Percentiles rank a stretch among this genome's conserved stretches.
phyloP scores from a whole-genome alignment of 2,888 invertebrate genomes.

The Mycalesis mineus region DNA sequence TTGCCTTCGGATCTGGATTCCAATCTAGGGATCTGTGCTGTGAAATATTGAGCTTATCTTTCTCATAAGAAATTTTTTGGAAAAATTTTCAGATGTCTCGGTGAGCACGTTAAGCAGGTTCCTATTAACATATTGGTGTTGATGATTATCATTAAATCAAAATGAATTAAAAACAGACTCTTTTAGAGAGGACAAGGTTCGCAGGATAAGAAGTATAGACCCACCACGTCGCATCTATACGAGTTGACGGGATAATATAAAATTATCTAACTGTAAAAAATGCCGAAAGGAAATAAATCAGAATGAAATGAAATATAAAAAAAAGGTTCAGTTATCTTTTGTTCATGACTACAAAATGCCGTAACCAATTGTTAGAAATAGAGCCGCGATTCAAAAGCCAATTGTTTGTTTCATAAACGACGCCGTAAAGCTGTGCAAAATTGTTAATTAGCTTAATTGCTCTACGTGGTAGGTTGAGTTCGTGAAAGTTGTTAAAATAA shows the following conservation, averaged over 20 bases:
- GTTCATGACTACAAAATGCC: background rate
- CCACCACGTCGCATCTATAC: background rate
- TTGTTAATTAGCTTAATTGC: slow-evolving; percentile 10
- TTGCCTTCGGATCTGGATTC: too few relatives aligned
- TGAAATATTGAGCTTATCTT: too few relatives aligned
- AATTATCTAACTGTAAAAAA: background rate
- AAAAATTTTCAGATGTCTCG: too few relatives aligned
- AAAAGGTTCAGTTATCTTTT: background rate
- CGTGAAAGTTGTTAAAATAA: background rate
- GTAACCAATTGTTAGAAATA: slow-evolving; percentile 10
- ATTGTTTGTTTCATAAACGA: background rate
- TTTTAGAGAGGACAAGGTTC: too few relatives aligned
- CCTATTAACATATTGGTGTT: too few relatives aligned
- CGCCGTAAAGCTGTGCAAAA: slow-evolving; percentile 9
- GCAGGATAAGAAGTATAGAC: too few relatives aligned
- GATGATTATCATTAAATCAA: too few relatives aligned
- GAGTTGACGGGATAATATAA: background rate
- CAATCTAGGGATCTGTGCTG: too few relatives aligned
- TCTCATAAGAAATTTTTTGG: too few relatives aligned
- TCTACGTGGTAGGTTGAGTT: background rate
- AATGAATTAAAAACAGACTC: too few relatives aligned
- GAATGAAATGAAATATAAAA: background rate
- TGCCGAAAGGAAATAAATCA: background rate
- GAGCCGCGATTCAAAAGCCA: slow-evolving; percentile 6
- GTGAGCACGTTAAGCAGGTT: too few relatives aligned